Percentiles rank a stretch among this genome's conserved stretches.
Conservation (phyloP, 2,888 invertebrate genomes). For the Spisula subtruncata region DNA sequence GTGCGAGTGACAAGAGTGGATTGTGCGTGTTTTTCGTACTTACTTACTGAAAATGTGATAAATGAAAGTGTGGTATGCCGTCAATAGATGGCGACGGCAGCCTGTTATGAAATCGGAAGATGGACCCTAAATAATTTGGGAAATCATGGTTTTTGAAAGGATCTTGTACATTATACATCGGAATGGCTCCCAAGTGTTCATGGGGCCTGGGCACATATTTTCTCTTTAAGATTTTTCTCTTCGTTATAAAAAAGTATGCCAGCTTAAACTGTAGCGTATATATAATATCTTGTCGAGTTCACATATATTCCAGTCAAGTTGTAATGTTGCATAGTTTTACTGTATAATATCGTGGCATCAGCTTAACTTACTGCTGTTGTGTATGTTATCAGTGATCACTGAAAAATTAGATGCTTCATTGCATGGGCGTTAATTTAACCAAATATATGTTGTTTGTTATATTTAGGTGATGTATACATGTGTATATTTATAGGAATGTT, state of each 20-base stretch:
- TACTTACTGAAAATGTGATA: conserved; percentile 7
- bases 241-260: too few relatives aligned
- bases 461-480: not conserved
- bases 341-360: not conserved
- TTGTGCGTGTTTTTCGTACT: not conserved
- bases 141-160: not conserved
- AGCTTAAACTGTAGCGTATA: not conserved
- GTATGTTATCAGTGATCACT: not conserved
- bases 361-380: not conserved
- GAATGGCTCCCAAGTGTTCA: not conserved
- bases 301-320: conserved; percentile 21
- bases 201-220: not conserved
- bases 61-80: not conserved
- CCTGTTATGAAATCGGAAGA: not conserved
- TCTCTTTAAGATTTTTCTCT: not conserved
- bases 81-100: not conserved
- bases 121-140: not conserved
- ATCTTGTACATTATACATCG: conserved; percentile 2
- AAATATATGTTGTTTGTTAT: not conserved
- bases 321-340: not conserved
- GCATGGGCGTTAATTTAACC: not conserved
- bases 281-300: not conserved
- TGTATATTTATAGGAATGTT: not conserved
- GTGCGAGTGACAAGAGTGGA: not conserved
- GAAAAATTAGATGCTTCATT: not conserved